phyloP scores from a whole-genome alignment of 2,888 invertebrate species.

The Lepidonotus clava region DNA sequence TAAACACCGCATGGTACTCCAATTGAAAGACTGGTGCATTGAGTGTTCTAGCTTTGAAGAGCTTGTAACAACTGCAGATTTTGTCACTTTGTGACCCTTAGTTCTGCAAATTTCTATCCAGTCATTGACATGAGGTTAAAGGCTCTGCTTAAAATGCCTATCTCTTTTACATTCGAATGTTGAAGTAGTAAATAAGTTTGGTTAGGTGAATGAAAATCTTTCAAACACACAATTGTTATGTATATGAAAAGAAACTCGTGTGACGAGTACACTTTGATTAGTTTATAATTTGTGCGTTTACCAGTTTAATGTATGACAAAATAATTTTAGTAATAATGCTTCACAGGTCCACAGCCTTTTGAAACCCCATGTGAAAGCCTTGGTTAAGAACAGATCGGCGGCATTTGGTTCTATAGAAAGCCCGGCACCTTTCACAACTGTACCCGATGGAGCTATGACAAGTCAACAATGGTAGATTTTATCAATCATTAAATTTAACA shows the following conservation, averaged over 20 bases:
- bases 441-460: conserved; percentile 3
- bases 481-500: no score
- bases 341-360: conserved; percentile 16
- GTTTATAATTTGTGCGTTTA: conserved; percentile 18
- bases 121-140: conserved; percentile 26
- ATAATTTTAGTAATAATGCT: conserved; percentile 42
- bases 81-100: conserved; percentile 27
- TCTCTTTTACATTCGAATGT: not conserved
- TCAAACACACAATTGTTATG: not conserved
- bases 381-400: not conserved
- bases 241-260: conserved; percentile 14
- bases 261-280: conserved; percentile 36
- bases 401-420: not conserved
- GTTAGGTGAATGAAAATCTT: not conserved
- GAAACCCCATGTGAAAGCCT: conserved; percentile 32
- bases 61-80: not conserved
- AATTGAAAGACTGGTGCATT: conserved; percentile 42
- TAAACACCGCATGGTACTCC: conserved; percentile 48
- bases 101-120: conserved; percentile 6
- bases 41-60: not conserved
- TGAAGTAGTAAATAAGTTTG: not conserved
- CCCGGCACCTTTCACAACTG: not conserved
- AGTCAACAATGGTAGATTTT: no score
- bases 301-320: conserved; percentile 39
- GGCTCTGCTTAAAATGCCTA: not conserved